Evolutionary conservation across 1,140 invertebrate genomes (phyloP), one percentile per base, ranked within the genome.

Genomic region (Drosophila nasuta): DNA sequence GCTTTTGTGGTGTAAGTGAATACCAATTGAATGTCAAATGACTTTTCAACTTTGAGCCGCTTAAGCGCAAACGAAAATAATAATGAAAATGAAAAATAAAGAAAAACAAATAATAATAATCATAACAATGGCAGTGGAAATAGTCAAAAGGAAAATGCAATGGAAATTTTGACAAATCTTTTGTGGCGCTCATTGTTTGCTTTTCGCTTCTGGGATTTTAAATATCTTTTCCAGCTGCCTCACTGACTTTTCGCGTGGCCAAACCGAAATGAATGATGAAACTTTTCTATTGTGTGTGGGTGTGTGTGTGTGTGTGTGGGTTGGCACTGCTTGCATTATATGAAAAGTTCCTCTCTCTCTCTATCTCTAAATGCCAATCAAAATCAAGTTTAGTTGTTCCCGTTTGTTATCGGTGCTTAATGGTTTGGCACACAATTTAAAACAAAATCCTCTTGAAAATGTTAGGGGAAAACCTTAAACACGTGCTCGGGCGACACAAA

Each of bases 351-450:
- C 15, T 46, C 57, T 46, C 20, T 25, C 3, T 25, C 20, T 25
- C 20, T 25, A 0, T 25, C 20, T 25, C 20, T 59, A 59, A 59
- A 45, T 59, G 57, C 25, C 57, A 59, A 59, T 46, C 57, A 59
- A 59, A 45, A n/a, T 45, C 41, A 59, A 30, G 38, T 45, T 59
- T 45, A 17, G 33, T 25, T 57, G 35, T 25, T 17, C 57, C 20
- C 57, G 70, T 68, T 64, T 75, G 48, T 67, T 76, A 78, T 72
- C 58, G 51, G 62, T 81, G 82, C 77, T 57, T 85, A 85, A 85
- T 85, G 82, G 78, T 63, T 78, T 85, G 82, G 51, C 82, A 86
- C 82, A 75, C 82, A 81, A 85, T 86, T 85, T 85, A 75, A 25
- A 75, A 86, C 59, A 69, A 66, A 64, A 67, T 86, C 46, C 66